Percentiles rank a stretch among this genome's conserved stretches.
Conservation (phyloP, 1,140 invertebrate genomes). For the Macrostomum lignano region DNA sequence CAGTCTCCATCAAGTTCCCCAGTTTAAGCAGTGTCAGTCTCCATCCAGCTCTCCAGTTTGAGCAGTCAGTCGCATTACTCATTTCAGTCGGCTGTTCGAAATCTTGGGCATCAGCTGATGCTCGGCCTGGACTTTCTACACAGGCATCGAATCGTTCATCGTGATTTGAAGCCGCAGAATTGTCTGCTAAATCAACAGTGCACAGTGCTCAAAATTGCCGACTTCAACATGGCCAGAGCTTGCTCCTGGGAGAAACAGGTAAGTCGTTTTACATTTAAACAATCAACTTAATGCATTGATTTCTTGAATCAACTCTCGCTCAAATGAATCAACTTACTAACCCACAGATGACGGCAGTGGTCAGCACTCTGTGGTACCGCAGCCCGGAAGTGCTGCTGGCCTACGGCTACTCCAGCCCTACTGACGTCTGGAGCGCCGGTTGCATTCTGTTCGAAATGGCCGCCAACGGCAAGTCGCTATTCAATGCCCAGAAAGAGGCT, state of each 20-base stretch:
- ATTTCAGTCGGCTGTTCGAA: too few species aligned
- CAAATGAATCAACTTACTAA: too few species aligned
- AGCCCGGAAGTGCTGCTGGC: conserved; percentile 71
- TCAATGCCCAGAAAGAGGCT: conserved; percentile 66
- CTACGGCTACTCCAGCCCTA: conserved; percentile 54
- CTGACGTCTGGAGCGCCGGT: conserved; percentile 79
- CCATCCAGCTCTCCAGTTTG: too few species aligned
- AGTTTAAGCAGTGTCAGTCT: too few species aligned
- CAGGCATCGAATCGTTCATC: conserved; percentile 21
- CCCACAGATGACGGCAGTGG: conserved; percentile 81
- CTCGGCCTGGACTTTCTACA: conserved; percentile 65
- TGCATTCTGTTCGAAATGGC: conserved; percentile 75
- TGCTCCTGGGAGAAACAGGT: background rate
- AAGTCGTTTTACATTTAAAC: background rate
- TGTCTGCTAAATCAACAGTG: conserved; percentile 53
- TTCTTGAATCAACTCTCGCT: too few species aligned
- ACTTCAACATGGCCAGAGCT: conserved; percentile 78
- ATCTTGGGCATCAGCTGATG: conserved; percentile 55
- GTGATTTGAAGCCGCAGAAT: conserved; percentile 49
- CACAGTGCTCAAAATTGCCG: conserved; percentile 54
- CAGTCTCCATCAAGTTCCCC: too few species aligned
- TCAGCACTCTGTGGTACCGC: conserved; percentile 89
- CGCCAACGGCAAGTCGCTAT: conserved; percentile 71
- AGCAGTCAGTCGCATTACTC: too few species aligned
- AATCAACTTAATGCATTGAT: conserved; percentile 40